These are phyloP conservation scores for Gymnogyps californianus DNA, from an alignment of 2,113 vertebrate genomes.

Conservation along the genomic window DNA sequence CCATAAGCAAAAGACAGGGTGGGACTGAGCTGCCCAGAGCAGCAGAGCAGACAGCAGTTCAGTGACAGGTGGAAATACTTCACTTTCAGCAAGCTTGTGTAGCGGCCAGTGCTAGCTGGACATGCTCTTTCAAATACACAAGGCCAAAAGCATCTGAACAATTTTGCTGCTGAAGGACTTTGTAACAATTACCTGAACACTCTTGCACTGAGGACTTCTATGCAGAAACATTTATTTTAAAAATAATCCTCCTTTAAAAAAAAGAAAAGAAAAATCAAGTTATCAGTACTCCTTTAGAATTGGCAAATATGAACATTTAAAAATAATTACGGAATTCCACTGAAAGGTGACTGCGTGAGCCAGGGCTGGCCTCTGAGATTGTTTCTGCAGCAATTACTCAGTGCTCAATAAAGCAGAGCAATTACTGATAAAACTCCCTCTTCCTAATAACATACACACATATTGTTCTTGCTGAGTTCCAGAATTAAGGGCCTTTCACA, in stretches of 20 bases:
- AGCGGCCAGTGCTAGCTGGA: neutral
- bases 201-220: neutral
- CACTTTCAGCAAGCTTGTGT: neutral
- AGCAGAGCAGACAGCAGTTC: neutral
- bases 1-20: neutral
- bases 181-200: neutral
- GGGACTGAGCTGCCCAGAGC: neutral
- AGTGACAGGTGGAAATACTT: neutral
- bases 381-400: neutral
- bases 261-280: neutral
- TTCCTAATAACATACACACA: neutral
- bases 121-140: neutral
- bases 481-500: neutral
- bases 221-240: neutral
- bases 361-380: neutral
- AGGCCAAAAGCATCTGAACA: neutral
- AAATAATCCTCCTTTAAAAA: neutral
- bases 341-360: neutral
- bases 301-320: neutral
- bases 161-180: neutral
- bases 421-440: neutral
- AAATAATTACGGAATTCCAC: neutral
- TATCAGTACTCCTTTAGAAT: neutral
- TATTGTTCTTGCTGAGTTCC: neutral
- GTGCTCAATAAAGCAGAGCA: neutral